Evolutionary conservation across 2,888 invertebrate species (phyloP), one percentile per base, ranked within the genome.

Genomic region (Pelosia muscerda): DNA sequence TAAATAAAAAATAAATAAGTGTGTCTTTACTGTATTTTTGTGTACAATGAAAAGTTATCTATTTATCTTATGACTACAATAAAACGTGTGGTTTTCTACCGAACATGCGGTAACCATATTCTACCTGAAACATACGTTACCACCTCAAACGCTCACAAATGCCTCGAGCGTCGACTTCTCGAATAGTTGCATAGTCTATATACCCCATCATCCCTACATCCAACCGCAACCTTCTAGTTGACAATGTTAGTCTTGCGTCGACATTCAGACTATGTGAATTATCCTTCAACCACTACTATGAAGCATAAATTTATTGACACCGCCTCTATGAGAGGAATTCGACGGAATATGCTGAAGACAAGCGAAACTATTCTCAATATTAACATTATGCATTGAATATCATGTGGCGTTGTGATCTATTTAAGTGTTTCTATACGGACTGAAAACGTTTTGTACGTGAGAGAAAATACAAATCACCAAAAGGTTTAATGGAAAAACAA

Each of bases 191-290:
- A 84, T 83, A 86, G 81, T 83, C 81, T 82, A 84, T 86, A 84
- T 85, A 74, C 77, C 71, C 59, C 72, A 68, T 65, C 78, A 78
- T 81, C 83, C 82, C 81, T 81, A 83, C 81, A 76, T 38, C 57
- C 74, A 77, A 86, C 90, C 90, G 77, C 90, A 88, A 77, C 82
- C 81, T 79, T 72, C 75, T 54, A 79, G 83, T 84, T 86, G 90
- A 88, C 89, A 89, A 87, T 86, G 87, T 86, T 86, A 86, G 84
- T 81, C 84, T 85, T 84, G 82, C 77, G 79, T 77, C 81, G 84
- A 89, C 87, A 89, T 90, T 89, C 85, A 85, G 88, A 88, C 87
- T 88, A 91, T 91, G 88, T 86, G 86, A 88, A 83, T 84, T 84
- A 90, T 90, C 86, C 85, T 83, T 81, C 80, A 85, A 84, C 88